Evolutionary conservation across 2,888 invertebrate genomes (phyloP), one percentile per base, ranked within the genome.

Genomic region (Nebria salina): DNA sequence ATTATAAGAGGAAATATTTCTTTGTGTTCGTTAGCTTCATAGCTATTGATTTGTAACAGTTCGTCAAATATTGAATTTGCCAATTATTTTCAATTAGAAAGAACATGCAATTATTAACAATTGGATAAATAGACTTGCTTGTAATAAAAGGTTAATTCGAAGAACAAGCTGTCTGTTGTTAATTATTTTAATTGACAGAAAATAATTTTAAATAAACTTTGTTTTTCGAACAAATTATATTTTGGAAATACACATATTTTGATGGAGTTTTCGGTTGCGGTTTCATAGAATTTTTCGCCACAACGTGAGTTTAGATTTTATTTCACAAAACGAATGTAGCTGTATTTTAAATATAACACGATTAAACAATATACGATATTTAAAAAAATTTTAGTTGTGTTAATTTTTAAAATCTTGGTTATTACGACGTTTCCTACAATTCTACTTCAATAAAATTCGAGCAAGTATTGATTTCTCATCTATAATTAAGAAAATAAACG

Each of bases 91-190:
- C 54, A 54, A 54, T 54, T 54, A 54, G 54, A 54, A 7, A 54
- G 54, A 54, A 54, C 54, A 54, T 54, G 54, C 54, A 54, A 54
- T 54, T 54, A 54, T 54, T 54, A 54, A 54, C 54, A 54, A 54
- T 54, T 54, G 54, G 13, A 54, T 54, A 54, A 54, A 54, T 54
- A 13, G 54, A 4, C 34, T 34, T 34, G 34, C 5, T 34, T 34
- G 34, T 54, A 11, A 54, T 54, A 54, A 54, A 54, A 54, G 54
- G 54, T 54, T 8, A 4, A 54, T 54, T 2, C 54, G 54, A 11
- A 2, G 54, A 54, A 54, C 11, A 54, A 54, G 8, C 6, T 13
- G 54, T 54, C 54, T 54, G 54, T 54, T 54, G 54, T 11, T 8
- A 11, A 54, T 54, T 54, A 54, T 54, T 54, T 54, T 54, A 54